Evolutionary conservation across 2,888 invertebrate species (phyloP).

Genomic region (Zygogramma bicolorata): DNA sequence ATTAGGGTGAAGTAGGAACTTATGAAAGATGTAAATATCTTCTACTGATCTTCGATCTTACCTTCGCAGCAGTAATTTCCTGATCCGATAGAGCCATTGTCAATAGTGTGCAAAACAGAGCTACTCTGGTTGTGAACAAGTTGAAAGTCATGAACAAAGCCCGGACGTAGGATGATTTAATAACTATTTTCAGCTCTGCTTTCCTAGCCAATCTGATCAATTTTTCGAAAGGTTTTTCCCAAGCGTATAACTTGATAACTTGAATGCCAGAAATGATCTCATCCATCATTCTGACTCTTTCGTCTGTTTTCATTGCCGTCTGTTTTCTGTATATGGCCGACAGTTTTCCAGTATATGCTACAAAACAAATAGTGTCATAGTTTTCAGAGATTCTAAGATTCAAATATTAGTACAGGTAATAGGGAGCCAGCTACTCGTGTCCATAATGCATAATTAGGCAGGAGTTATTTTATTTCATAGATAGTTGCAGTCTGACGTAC

Average conservation of each 20-base stretch:
- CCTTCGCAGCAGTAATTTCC: slow-evolving; percentile 78
- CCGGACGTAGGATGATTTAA: slow-evolving; percentile 74
- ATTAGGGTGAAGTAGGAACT: no score
- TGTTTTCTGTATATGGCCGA: slow-evolving; percentile 77
- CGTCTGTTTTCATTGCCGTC: slow-evolving; percentile 89
- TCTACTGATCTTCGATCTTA: no score
- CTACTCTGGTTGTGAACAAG: slow-evolving; percentile 84
- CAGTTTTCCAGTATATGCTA: slow-evolving; percentile 76
- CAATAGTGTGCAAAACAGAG: slow-evolving; percentile 81
- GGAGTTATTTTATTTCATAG: no score
- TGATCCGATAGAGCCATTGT: slow-evolving; percentile 77
- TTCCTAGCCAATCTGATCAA: slow-evolving; percentile 72
- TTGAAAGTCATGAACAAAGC: slow-evolving; percentile 81
- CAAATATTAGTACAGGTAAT: no score
- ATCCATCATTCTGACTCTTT: slow-evolving; percentile 92
- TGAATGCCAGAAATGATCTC: slow-evolving; percentile 95
- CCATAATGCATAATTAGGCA: no score
- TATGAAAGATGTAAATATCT: no score
- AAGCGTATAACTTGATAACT: slow-evolving; percentile 83
- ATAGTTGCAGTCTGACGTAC: no score
- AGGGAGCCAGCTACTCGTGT: no score
- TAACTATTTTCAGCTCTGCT: slow-evolving; percentile 72
- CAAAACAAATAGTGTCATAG: no score
- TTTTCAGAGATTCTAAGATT: no score
- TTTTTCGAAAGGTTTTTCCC: slow-evolving; percentile 79